These are phyloP conservation scores for Artibeus jamaicensis DNA, from an alignment of 2,797 vertebrate genomes.

Conservation along the genomic window DNA sequence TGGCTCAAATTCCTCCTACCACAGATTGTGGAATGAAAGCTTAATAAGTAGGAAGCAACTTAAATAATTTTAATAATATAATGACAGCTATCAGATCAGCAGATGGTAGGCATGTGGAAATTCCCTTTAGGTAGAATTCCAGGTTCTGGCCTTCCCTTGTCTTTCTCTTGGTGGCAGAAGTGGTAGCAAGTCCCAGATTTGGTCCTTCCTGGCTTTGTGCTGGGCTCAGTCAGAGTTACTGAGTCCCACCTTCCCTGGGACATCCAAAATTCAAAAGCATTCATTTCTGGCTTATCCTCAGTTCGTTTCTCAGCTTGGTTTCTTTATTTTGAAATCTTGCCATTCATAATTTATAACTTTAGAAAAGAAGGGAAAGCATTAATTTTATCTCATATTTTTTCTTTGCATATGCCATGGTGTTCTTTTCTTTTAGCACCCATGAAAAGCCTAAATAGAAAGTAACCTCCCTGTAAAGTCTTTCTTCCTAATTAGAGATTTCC, in stretches of 20 bases:
- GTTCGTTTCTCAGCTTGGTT: not conserved
- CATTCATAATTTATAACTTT: not conserved
- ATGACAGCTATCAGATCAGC: not conserved
- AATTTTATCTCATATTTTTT: constrained; percentile 4
- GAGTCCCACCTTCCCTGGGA: not conserved
- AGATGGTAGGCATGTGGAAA: not conserved
- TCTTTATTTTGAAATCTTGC: constrained; percentile 49
- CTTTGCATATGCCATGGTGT: not conserved
- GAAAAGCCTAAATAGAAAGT: constrained; percentile 13
- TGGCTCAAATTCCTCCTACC: not conserved
- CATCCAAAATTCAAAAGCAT: not conserved
- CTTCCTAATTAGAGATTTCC: not conserved
- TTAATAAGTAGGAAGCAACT: not conserved
- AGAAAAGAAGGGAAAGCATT: not conserved
- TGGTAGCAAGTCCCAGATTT: not conserved
- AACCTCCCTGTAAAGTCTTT: not conserved
- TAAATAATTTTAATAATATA: not conserved
- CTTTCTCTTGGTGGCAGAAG: not conserved
- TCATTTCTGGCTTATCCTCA: not conserved
- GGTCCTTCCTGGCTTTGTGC: not conserved
- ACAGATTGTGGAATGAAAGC: not conserved
- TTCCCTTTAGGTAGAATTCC: not conserved
- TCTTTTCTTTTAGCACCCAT: constrained; percentile 27
- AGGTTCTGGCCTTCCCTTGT: not conserved
- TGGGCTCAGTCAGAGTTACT: not conserved